phyloP scores from a whole-genome alignment of 2,888 invertebrate genomes.

The Dorcus hopei region DNA sequence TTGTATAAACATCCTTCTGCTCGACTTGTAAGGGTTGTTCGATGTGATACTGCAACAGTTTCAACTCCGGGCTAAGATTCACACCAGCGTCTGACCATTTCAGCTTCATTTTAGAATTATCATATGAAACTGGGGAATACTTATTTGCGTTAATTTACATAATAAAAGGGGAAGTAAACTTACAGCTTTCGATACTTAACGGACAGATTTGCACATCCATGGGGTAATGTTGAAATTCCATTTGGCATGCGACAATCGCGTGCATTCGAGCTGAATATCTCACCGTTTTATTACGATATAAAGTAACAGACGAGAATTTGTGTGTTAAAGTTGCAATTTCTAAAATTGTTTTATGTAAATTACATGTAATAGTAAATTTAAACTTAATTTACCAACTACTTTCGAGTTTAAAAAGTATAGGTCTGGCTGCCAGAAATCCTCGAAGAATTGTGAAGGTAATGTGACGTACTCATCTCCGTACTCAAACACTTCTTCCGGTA shows the following conservation, averaged over 20 bases:
- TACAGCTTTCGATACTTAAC: conserved; percentile 81
- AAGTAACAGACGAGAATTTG: conserved; percentile 76
- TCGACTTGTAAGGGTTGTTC: conserved; percentile 68
- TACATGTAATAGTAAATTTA: background rate
- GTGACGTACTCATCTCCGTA: conserved; percentile 78
- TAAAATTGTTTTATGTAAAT: conserved; percentile 38
- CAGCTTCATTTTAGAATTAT: conserved; percentile 70
- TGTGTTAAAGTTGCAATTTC: conserved; percentile 79
- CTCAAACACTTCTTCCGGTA: conserved; percentile 76
- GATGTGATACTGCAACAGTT: conserved; percentile 75
- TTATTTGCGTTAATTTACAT: background rate
- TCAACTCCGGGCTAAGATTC: conserved; percentile 74
- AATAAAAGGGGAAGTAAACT: conserved; percentile 47
- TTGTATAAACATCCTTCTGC: conserved; percentile 70
- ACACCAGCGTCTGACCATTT: conserved; percentile 75
- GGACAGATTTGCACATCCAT: conserved; percentile 85
- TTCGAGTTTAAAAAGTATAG: conserved; percentile 82
- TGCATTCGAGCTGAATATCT: conserved; percentile 79
- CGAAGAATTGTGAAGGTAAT: conserved; percentile 75
- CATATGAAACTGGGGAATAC: conserved; percentile 67
- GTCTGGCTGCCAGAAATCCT: conserved; percentile 85
- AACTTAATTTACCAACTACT: conserved; percentile 64
- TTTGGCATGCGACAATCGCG: conserved; percentile 81
- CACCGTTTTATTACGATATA: conserved; percentile 78
- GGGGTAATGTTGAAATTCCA: conserved; percentile 83